phyloP scores from a whole-genome alignment of 2,113 vertebrate genomes.

The Plestiodon gilberti region DNA sequence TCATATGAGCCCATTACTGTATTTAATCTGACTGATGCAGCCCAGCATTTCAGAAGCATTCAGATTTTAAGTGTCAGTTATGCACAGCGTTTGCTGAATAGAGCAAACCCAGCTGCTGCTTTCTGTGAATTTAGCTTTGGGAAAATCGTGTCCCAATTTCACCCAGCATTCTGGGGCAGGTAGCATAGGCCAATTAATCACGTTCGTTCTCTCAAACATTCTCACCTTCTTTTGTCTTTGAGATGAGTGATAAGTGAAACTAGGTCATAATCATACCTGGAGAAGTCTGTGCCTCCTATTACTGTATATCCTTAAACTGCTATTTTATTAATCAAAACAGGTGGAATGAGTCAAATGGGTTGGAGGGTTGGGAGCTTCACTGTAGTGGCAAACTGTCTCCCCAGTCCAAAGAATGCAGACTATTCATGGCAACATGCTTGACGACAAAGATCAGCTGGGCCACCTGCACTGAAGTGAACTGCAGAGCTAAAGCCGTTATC shows the following conservation, averaged over 20 bases:
- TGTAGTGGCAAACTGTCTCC: neutral
- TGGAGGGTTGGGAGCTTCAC: neutral
- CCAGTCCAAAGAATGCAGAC: neutral
- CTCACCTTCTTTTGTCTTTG: constrained; percentile 31
- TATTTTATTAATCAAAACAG: neutral
- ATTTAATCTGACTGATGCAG: neutral
- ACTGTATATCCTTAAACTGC: neutral
- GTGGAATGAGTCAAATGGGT: neutral
- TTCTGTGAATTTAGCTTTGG: constrained; percentile 9
- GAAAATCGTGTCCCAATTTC: constrained; percentile 25
- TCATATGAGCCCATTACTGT: neutral
- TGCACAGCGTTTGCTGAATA: neutral
- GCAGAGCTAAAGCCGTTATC: neutral
- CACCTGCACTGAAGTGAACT: neutral
- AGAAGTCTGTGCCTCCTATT: neutral
- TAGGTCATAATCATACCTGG: constrained; percentile 13
- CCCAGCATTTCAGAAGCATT: neutral
- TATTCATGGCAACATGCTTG: too few species aligned
- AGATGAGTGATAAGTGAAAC: constrained; percentile 1
- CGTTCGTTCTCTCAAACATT: neutral
- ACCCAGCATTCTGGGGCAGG: constrained; percentile 16
- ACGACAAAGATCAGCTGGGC: too few species aligned
- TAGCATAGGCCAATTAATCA: constrained; percentile 27
- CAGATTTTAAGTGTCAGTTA: neutral
- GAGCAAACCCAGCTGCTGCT: neutral